Evolutionary conservation across 1,140 invertebrate genomes (phyloP), one percentile per base, ranked within the genome.

Genomic region (Philopotamus ludificatus): DNA sequence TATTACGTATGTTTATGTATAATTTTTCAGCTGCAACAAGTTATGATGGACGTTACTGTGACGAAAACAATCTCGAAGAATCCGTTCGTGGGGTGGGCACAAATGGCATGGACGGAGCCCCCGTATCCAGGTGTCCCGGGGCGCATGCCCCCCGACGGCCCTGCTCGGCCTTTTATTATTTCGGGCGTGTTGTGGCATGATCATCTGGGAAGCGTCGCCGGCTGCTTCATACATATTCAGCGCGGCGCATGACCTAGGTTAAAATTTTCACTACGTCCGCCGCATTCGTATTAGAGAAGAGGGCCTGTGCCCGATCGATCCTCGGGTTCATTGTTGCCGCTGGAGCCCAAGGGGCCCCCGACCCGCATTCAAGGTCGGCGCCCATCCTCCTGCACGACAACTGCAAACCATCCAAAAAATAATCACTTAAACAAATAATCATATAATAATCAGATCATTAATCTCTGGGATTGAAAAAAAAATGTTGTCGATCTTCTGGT

Each of bases 161-260:
- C 28, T 34, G 28, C 4, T 7, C 28, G 28, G 4, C 10, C 10
- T 67, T 67, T 67, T 67, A 67, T 67, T 67, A 67, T 67, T 67
- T 67, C 51, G 66, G 66, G 59, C 62, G 66, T 67, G 60, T 67
- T 50, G 65, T 51, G 66, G 25, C 39, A 39, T 9, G 58, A 66
- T 62, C 65, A 60, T 67, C 66, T 67, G 66, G 65, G 39, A 66
- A 53, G 64, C 64, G 64, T 25, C 60, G 57, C 34, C 41, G 59
- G 23, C 18, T 39, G 55, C 21, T 54, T 70, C 69, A 70, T 70
- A 70, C 69, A 70, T 70, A 70, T 70, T 70, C 69, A 70, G 69
- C 57, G 59, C 69, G 69, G 62, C 57, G 63, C 66, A 63, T 66
- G 69, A 70, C 69, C 69, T 70, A 70, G 66, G 66, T 55, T 65